Evolutionary conservation across 2,888 invertebrate genomes (phyloP).

Genomic region (Smittia sp.): DNA sequence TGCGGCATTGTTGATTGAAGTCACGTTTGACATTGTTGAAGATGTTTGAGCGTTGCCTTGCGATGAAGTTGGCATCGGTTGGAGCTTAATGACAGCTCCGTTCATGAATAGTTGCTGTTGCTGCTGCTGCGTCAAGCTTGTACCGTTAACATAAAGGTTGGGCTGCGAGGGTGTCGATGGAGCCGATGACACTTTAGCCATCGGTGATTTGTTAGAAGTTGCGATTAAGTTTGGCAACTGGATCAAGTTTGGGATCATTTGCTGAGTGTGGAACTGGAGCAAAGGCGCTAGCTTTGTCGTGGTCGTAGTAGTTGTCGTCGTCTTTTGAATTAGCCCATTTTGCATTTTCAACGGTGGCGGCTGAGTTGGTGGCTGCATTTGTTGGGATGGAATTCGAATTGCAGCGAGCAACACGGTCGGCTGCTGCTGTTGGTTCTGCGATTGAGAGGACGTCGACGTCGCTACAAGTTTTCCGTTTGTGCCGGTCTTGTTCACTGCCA

Average conservation of each 20-base stretch:
- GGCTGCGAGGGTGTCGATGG: conserved; percentile 11
- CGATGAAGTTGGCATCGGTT: conserved; percentile 43
- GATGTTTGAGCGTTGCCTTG: conserved; percentile 43
- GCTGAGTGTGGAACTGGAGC: conserved; percentile 33
- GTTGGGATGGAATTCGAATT: conserved; percentile 56
- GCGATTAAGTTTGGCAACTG: conserved; percentile 63
- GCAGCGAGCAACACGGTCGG: conserved; percentile 60
- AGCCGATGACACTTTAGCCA: not conserved
- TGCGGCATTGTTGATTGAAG: conserved; percentile 18
- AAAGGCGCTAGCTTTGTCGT: conserved; percentile 43
- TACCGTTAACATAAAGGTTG: conserved; percentile 35
- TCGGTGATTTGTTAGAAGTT: conserved; percentile 39
- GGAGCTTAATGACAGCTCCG: conserved; percentile 53
- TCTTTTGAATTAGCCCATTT: conserved; percentile 38
- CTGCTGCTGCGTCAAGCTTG: conserved; percentile 45
- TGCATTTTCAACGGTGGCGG: conserved; percentile 41
- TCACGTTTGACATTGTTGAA: conserved; percentile 21
- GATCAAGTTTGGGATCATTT: conserved; percentile 60
- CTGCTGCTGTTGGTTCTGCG: conserved; percentile 46
- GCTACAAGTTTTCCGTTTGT: not conserved
- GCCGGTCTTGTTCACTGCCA: conserved; percentile 17
- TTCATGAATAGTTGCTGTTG: conserved; percentile 52
- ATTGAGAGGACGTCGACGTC: not conserved
- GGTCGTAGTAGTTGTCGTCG: conserved; percentile 48
- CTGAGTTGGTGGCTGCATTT: conserved; percentile 32